Evolutionary conservation across 2,113 vertebrate species (phyloP).

Genomic region (Fregetta grallaria): DNA sequence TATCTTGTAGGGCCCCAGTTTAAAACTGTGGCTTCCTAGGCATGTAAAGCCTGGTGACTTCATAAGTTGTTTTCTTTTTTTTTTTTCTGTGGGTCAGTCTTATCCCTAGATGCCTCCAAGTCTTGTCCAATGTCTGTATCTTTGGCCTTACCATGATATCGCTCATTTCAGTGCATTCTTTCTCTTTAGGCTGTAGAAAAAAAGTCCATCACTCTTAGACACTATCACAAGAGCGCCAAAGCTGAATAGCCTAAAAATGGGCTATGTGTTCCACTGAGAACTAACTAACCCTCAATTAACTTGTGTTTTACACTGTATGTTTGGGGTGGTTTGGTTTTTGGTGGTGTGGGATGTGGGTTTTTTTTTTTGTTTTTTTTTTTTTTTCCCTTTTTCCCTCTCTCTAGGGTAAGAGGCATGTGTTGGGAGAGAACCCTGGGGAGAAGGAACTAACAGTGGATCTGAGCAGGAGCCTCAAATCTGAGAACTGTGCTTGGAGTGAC

Average conservation of each 20-base stretch:
- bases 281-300: neutral
- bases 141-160: neutral
- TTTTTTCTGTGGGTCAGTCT: neutral
- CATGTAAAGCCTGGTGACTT: neutral
- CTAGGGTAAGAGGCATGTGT: conserved; percentile 63
- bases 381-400: no score
- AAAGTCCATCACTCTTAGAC: neutral
- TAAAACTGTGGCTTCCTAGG: neutral
- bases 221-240: neutral
- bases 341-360: no score
- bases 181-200: neutral
- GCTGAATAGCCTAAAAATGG: neutral
- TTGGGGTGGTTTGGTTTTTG: neutral
- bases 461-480: conserved; percentile 35
- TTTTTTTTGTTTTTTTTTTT: neutral
- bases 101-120: neutral
- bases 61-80: neutral
- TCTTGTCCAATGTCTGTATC: neutral
- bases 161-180: neutral
- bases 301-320: neutral
- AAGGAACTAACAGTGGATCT: conserved; percentile 61
- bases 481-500: conserved; percentile 52
- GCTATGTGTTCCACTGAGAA: neutral
- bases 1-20: neutral
- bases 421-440: conserved; percentile 65